Evolutionary conservation across 1,140 invertebrate species (phyloP).

Genomic region (Spodoptera litura): DNA sequence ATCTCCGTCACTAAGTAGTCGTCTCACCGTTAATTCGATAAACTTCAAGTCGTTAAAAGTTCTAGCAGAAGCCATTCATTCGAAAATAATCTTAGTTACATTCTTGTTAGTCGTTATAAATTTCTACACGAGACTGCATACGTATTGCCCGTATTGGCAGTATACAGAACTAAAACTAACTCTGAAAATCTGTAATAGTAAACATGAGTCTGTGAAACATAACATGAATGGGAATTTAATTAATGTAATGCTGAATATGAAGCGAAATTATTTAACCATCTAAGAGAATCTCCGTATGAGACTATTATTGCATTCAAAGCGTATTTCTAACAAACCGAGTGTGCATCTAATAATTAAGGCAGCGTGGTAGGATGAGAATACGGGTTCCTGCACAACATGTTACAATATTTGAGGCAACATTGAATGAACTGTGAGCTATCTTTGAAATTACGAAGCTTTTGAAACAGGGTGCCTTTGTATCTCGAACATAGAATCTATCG

Average conservation of each 20-base stretch:
- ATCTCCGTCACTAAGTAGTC: background rate
- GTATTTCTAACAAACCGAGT: slow-evolving; percentile 2
- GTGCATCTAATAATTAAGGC: slow-evolving; percentile 1
- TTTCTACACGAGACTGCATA: background rate
- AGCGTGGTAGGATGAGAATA: background rate
- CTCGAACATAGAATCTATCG: slow-evolving; percentile 13
- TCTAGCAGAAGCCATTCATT: background rate
- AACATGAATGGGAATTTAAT: slow-evolving; percentile 2
- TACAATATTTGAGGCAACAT: slow-evolving; percentile 1
- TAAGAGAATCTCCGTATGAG: background rate
- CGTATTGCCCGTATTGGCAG: background rate
- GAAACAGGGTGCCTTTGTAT: slow-evolving; percentile 20
- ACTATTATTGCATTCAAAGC: background rate
- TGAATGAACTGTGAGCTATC: slow-evolving; percentile 25
- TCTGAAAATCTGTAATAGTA: too few species aligned
- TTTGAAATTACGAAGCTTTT: slow-evolving; percentile 8
- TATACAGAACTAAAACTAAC: background rate
- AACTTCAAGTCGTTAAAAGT: slow-evolving; percentile 8
- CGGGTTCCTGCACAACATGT: background rate
- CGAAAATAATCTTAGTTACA: slow-evolving; percentile 6
- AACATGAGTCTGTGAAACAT: background rate
- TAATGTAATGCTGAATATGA: background rate
- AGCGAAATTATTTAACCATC: background rate
- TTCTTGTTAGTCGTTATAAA: background rate
- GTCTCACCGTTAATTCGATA: background rate